These are phyloP conservation scores for Drosophila chauvacae DNA, from an alignment of 1,140 invertebrate genomes.

Conservation along the genomic window DNA sequence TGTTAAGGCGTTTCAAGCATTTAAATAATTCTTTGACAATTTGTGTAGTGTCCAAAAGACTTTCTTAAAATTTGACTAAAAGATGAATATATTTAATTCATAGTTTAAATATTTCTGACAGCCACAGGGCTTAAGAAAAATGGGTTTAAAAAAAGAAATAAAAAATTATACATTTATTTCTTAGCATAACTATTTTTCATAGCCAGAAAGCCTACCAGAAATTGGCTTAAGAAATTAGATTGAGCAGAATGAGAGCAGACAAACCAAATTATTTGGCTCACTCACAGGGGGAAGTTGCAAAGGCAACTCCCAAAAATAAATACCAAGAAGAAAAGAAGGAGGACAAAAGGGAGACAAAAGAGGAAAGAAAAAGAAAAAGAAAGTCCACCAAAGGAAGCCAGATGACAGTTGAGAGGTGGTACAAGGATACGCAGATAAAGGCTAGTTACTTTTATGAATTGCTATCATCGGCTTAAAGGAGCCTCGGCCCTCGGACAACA, in stretches of 20 bases:
- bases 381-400: constrained; percentile 5
- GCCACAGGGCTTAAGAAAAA: too few species aligned
- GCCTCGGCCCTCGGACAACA: constrained; percentile 39
- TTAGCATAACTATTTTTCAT: too few species aligned
- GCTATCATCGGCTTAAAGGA: constrained; percentile 26
- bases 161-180: background rate
- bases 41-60: too few species aligned
- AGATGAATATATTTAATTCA: too few species aligned
- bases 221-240: background rate
- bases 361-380: background rate
- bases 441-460: constrained; percentile 63
- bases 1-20: too few species aligned
- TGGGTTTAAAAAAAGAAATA: too few species aligned
- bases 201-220: too few species aligned
- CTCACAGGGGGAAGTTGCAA: background rate
- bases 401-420: constrained; percentile 19
- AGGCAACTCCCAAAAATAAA: constrained; percentile 63
- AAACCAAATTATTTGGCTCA: constrained; percentile 65
- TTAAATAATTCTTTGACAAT: too few species aligned
- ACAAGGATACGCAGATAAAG: constrained; percentile 14
- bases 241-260: constrained; percentile 37
- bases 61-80: too few species aligned
- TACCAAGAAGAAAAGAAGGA: constrained; percentile 6
- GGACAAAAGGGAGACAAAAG: background rate
- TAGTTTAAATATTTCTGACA: too few species aligned